Percentiles rank a stretch among this genome's conserved stretches.
phyloP scores from a whole-genome alignment of 2,797 vertebrate genomes.

The Bradypus variegatus region DNA sequence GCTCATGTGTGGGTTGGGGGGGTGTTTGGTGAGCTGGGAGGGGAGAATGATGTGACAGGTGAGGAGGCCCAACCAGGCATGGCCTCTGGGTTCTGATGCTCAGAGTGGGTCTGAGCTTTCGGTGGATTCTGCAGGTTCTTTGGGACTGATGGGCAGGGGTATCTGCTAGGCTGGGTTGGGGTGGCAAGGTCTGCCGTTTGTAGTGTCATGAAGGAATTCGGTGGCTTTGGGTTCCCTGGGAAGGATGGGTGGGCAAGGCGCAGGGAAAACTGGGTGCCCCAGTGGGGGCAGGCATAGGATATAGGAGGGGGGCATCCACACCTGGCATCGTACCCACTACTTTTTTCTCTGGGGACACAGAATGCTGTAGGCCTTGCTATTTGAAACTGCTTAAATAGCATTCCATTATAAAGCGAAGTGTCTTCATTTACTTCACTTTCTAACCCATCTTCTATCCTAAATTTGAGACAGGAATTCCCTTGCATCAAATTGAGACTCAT shows the following conservation, averaged over 20 bases:
- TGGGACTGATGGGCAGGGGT: neutral
- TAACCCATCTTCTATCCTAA: neutral
- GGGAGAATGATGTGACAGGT: neutral
- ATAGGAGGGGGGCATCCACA: neutral
- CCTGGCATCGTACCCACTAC: fast-evolving
- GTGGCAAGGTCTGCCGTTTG: too few species aligned
- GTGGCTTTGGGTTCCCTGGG: neutral
- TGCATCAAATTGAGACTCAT: neutral
- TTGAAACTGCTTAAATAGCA: neutral
- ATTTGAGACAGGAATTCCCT: neutral
- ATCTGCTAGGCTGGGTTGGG: neutral
- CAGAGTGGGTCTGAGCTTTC: neutral
- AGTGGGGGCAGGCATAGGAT: neutral
- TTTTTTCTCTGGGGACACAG: neutral
- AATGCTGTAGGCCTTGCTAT: neutral
- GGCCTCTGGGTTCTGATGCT: neutral
- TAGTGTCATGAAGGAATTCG: too few species aligned
- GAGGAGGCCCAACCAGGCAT: neutral
- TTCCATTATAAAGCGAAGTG: neutral
- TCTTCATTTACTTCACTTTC: neutral
- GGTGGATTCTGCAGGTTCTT: neutral
- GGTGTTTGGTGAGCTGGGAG: neutral
- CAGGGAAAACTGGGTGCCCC: too few species aligned
- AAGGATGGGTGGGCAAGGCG: neutral
- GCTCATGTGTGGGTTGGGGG: too few species aligned